Conservation (phyloP, 1,140 invertebrate genomes). For the Heliconius hermathena region DNA sequence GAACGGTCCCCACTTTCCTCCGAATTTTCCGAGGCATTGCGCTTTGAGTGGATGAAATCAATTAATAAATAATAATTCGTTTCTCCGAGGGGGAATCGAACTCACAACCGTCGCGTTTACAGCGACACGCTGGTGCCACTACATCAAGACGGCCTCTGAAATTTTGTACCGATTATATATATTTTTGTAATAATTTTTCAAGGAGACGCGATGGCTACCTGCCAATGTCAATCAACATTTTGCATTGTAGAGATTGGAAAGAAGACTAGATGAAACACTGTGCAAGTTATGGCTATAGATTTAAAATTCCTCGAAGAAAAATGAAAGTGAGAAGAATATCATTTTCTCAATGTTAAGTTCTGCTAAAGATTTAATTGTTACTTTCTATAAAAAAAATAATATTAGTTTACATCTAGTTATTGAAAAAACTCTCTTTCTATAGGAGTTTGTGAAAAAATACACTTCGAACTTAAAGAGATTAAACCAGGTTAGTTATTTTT, state of each 20-base stretch:
- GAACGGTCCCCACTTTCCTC: too few relatives aligned
- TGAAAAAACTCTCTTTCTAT: neutral
- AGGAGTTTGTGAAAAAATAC: neutral
- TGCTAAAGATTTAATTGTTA: too few relatives aligned
- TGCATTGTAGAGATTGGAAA: neutral
- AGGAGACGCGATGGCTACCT: neutral
- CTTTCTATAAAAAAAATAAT: too few relatives aligned
- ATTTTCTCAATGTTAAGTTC: too few relatives aligned
- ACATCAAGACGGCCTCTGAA: too few relatives aligned
- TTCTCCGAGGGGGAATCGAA: too few relatives aligned
- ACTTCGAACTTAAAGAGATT: conserved; percentile 16
- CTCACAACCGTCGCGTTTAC: too few relatives aligned
- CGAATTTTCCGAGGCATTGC: too few relatives aligned
- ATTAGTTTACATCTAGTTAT: neutral
- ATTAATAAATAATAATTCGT: too few relatives aligned
- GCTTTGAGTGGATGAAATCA: too few relatives aligned
- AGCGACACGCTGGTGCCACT: too few relatives aligned
- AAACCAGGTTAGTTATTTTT: conserved; percentile 31
- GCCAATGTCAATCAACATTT: neutral
- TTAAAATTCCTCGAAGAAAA: neutral
- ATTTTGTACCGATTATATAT: neutral
- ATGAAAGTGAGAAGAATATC: too few relatives aligned
- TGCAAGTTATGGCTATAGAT: neutral
- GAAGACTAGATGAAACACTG: neutral
- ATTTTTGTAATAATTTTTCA: neutral